Evolutionary conservation across 2,888 invertebrate species (phyloP), one percentile per base, ranked within the genome.

Genomic region (Microdon myrmicae): DNA sequence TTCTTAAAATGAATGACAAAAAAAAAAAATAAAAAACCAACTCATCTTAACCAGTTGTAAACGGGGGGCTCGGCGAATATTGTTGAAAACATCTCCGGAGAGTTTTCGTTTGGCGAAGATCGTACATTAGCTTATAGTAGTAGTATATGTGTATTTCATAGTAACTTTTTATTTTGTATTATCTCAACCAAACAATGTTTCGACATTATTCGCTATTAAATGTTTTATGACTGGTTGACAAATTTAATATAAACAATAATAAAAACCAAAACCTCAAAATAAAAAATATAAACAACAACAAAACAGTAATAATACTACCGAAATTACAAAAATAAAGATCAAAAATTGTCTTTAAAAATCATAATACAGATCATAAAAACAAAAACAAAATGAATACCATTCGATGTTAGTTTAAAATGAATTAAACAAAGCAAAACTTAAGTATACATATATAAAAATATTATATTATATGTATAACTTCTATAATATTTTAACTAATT

Each of bases 41-140:
- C 41, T 67, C 59, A 56, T 66, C 55, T 67, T 58, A 51, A 37
- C 64, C 68, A 51, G 67, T 49, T 67, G 22, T 39, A 26, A 60
- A 41, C 69, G 23, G 68, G 70, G 70, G 70, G 70, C 70, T 70
- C 70, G 37, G 70, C 67, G 69, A 35, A 49, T 54, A 14, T 10
- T 28, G 31, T 55, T 49, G 44, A 66, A 51, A 53, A 43, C 41
- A 58, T 49, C 64, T 55, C 49, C 54, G 51, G 35, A 37, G 9
- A 20, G 16, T 31, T 20, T 32, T 12, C 13, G 48, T 39, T 47
- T 39, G 17, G 28, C 5, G 2, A 5, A n/a, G 10, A 25, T 23
- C 23, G 16, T 9, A 14, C 20, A 19, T 8, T 2, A 12, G 13
- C 19, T 9, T 19, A 10, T 12, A 31, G 3, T 19, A 9, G 2